Evolutionary conservation across 2,888 invertebrate genomes (phyloP), one percentile per base, ranked within the genome.

Genomic region (Lymantria monacha): DNA sequence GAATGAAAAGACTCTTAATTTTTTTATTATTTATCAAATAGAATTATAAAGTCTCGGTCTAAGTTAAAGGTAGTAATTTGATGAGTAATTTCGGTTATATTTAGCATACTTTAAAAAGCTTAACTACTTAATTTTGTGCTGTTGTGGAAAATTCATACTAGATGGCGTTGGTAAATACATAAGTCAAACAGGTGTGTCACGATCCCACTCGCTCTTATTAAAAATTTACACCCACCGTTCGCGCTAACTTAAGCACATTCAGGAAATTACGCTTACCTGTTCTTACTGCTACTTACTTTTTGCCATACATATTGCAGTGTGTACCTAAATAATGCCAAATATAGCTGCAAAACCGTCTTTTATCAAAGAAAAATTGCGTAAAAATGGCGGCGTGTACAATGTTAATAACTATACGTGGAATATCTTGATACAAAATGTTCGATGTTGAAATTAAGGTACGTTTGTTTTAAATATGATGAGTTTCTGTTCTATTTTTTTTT

Each of bases 201-300:
- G 66, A 69, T 74, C 75, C n/a, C 68, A 72, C 68, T 75, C 69
- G 51, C 65, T 53, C 53, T 71, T 77, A 78, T 78, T 77, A 78
- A 78, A 78, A 78, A 78, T 78, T 70, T 69, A 78, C 51, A 57
- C 48, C 51, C 51, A 49, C 46, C 50, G 47, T 55, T 46, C 47
- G 40, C 30, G 53, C 46, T 53, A 51, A 48, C 44, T 49, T 44
- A 36, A 30, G 37, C 15, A 48, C 13, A 51, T 44, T 45, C 44
- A n/a, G n/a, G n/a, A 37, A 13, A 44, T 44, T 51, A 48, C 41
- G n/a, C 15, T 40, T 42, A 48, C 42, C 41, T 33, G 10, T 40
- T 13, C 10, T 40, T 37, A 12, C 37, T 14, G 30, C 37, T 42
- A 36, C 47, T 48, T 41, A 44, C 44, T 31, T 11, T 22, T 30